phyloP scores from a whole-genome alignment of 2,888 invertebrate genomes.

The Hypselothyrea guttata region DNA sequence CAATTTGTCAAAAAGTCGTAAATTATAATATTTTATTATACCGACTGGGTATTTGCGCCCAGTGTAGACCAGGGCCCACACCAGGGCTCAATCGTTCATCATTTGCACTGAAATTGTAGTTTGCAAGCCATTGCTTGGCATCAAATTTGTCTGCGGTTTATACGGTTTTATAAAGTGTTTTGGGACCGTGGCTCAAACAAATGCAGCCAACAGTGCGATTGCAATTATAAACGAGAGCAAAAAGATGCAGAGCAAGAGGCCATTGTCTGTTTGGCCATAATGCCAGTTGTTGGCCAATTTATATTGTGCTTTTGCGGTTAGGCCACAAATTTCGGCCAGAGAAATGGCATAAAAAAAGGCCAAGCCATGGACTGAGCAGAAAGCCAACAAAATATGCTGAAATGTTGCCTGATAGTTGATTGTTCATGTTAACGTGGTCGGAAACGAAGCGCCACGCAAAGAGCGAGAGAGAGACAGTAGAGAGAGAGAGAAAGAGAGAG shows the following conservation, averaged over 20 bases:
- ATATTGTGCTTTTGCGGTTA: constrained; percentile 50
- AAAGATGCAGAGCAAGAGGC: constrained; percentile 7
- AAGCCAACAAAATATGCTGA: no score
- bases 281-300: constrained; percentile 21
- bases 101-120: constrained; percentile 25
- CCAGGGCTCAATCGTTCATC: constrained; percentile 13
- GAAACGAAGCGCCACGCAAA: constrained; percentile 10
- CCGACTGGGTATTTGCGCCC: no score
- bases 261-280: background rate
- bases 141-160: constrained; percentile 64
- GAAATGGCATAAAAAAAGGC: constrained; percentile 15
- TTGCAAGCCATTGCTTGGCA: constrained; percentile 24
- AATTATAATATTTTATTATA: constrained; percentile 60
- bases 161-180: constrained; percentile 34
- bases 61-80: background rate
- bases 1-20: constrained; percentile 78
- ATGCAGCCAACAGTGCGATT: constrained; percentile 6
- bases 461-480: no score
- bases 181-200: background rate
- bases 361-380: background rate
- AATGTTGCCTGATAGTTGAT: constrained; percentile 4
- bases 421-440: constrained; percentile 34
- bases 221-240: constrained; percentile 25
- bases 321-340: constrained; percentile 35
- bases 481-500: background rate